Evolutionary conservation across 2,888 invertebrate species (phyloP), one percentile per base, ranked within the genome.

Genomic region (Diarsia rubi): DNA sequence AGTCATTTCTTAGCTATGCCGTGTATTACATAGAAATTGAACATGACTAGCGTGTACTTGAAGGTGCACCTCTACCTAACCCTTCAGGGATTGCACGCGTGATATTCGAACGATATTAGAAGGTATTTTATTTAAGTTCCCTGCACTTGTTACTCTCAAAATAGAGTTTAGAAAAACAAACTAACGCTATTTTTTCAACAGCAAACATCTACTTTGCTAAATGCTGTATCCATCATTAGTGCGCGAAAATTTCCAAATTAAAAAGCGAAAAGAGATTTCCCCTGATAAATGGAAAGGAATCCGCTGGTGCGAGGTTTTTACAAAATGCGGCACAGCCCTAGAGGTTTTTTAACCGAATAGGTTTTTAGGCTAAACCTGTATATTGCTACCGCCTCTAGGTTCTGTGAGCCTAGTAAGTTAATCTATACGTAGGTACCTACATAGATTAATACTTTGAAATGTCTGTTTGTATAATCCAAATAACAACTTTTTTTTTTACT

Each of bases 221-320:
- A 12, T 27, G 27, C 59, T 49, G 59, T 37, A 67, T 42, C 54
- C 85, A 44, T 85, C 69, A 76, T 85, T 82, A 82, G 82, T 81
- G 76, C 42, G 69, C 21, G 63, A 85, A 82, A 82, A 84, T 45
- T 71, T 85, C 76, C 69, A 70, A 82, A 82, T 85, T 85, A 82
- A 85, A 82, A 85, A 76, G 27, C 81, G 72, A 72, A 82, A 70
- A 81, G 64, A 70, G 63, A 82, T 82, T 82, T 82, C 82, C 60
- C 72, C 1, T 0, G 69, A 42, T 85, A 68, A 85, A 75, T 67
- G 49, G 49, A 69, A 64, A 72, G 85, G 82, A 42, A 52, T 72
- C 73, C 77, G 67, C 52, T 44, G 54, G 77, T 24, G 72, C 37
- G 60, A 60, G 60, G 57, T 71, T 67, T 71, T 60, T 71, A 54